Evolutionary conservation across 2,888 invertebrate genomes (phyloP), one percentile per base, ranked within the genome.

Genomic region (Drosophila yooni): DNA sequence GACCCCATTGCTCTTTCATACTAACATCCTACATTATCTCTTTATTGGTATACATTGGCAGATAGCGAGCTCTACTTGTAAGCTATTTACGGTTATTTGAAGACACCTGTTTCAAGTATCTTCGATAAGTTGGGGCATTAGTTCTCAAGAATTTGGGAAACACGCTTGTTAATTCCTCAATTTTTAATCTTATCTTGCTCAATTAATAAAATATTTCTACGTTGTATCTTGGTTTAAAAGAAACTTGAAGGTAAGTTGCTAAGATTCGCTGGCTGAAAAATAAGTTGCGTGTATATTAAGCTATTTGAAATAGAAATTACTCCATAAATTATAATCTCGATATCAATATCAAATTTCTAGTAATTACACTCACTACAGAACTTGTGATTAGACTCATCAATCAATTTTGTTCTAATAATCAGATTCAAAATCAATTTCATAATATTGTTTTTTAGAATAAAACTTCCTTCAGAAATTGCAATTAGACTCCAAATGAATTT

Each of bases 131-230:
- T 5, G 4, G 2, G 15, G 6, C 5, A 13, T 56, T 15, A 27
- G 29, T 27, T 38, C 13, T n/a, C 0, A 4, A 1, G 5, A 40
- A 29, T 31, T 29, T n/a, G 1, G n/a, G 2, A 36, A 36, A 36
- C 18, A 56, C 11, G 36, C n/a, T 29, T 29, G n/a, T 56, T 25
- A 38, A 29, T 56, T 40, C 15, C 40, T 21, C n/a, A 56, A 21
- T 29, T 10, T 15, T 8, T 57, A 15, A 40, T 57, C 57, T 57
- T 29, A 57, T 57, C 57, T 57, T 15, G 1, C 4, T n/a, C 7
- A n/a, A 40, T 29, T 29, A 40, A 57, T 10, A 7, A 5, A 21
- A 5, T 8, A 15, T 31, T 11, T 18, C 1, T 36, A 54, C 3
- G 0, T 21, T 13, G 13, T 10, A 36, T 38, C 2, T 27, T 18